Percentiles rank a stretch among this genome's conserved stretches.
Conservation (phyloP, 2,797 vertebrate species). For the Sarcoramphus papa region DNA sequence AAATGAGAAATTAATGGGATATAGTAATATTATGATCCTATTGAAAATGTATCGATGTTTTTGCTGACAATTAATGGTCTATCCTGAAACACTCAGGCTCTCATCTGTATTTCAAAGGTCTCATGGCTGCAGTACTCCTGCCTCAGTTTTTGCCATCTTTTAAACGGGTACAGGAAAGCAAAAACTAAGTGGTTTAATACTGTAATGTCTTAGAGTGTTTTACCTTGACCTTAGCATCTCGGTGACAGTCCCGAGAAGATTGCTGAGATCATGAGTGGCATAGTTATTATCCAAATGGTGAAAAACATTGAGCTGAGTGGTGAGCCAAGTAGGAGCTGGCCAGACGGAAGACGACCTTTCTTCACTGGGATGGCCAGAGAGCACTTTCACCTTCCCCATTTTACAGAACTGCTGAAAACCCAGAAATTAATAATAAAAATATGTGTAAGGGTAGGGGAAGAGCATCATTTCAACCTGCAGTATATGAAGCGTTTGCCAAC, state of each 20-base stretch:
- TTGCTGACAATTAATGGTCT: not conserved
- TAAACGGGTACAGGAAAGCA: not conserved
- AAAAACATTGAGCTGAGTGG: rapidly evolving
- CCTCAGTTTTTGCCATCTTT: not conserved
- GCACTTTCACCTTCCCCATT: not conserved
- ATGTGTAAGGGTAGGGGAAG: not conserved
- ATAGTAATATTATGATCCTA: not conserved
- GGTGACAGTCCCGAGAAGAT: too few relatives aligned
- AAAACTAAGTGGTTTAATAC: not conserved
- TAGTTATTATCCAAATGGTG: too few relatives aligned
- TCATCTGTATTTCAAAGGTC: not conserved
- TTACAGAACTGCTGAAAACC: not conserved
- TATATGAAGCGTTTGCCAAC: not conserved
- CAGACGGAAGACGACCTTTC: not conserved
- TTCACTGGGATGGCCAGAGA: not conserved
- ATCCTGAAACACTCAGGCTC: not conserved
- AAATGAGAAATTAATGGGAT: not conserved
- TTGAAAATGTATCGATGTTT: not conserved
- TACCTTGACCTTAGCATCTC: not conserved
- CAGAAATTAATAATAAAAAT: not conserved
- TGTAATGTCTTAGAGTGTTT: not conserved
- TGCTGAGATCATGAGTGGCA: not conserved
- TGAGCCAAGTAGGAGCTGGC: not conserved
- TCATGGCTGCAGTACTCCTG: not conserved
- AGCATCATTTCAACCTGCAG: not conserved